These are phyloP conservation scores for Rhagophthalmus giganteus DNA, from an alignment of 2,888 invertebrate genomes.

Conservation along the genomic window DNA sequence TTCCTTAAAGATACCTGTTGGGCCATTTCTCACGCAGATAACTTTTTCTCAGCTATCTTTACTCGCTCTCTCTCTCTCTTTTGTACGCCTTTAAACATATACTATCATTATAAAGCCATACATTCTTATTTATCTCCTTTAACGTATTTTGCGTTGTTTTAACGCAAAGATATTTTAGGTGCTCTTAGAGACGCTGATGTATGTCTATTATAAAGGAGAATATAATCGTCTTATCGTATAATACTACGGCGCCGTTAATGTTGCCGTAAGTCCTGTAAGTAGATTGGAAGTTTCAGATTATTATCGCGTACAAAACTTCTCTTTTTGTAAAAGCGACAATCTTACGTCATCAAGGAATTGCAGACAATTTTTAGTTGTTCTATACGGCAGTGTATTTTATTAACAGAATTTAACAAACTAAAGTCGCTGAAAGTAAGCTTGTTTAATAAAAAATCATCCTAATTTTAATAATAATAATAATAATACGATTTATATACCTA, in stretches of 20 bases:
- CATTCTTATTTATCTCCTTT: conserved; percentile 48
- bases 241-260: conserved; percentile 23
- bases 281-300: conserved; percentile 21
- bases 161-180: conserved; percentile 8
- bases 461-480: too few relatives aligned
- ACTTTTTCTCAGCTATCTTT: conserved; percentile 20
- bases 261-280: conserved; percentile 21
- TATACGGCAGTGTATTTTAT: too few relatives aligned
- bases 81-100: conserved; percentile 37
- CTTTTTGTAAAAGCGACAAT: conserved; percentile 7
- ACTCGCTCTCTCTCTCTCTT: conserved; percentile 37
- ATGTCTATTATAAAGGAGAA: conserved; percentile 16
- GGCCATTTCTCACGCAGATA: conserved; percentile 24
- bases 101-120: conserved; percentile 46
- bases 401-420: too few relatives aligned
- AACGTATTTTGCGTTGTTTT: conserved; percentile 33
- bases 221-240: conserved; percentile 23
- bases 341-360: too few relatives aligned
- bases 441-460: too few relatives aligned
- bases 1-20: conserved; percentile 23
- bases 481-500: too few relatives aligned
- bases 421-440: too few relatives aligned
- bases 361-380: too few relatives aligned
- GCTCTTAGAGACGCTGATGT: conserved; percentile 13
- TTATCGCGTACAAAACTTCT: conserved; percentile 11